Percentiles rank a stretch among this genome's conserved stretches.
These are phyloP conservation scores for Deladenus siricidicola DNA, from an alignment of 2,888 invertebrate genomes.

Conservation along the genomic window DNA sequence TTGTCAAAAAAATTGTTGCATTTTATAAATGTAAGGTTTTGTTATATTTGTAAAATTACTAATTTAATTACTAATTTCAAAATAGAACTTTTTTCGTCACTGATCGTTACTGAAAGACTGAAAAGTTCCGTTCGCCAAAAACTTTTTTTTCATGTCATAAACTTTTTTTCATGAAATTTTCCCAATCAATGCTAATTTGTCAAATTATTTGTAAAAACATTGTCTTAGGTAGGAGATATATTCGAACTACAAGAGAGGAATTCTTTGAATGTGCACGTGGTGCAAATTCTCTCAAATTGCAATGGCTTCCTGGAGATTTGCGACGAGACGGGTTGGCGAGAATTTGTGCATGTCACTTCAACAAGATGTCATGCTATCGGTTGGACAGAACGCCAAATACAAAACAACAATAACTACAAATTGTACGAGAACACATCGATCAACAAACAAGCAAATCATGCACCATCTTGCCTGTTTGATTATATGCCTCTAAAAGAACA, in stretches of 20 bases:
- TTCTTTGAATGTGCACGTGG: conserved; percentile 15
- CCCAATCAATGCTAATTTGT: not conserved
- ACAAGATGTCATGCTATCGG: conserved; percentile 21
- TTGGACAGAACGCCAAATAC: conserved; percentile 11
- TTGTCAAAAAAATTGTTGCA: no score
- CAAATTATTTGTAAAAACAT: not conserved
- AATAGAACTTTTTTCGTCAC: no score
- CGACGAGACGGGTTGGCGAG: not conserved
- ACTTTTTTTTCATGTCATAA: no score
- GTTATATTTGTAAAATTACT: no score
- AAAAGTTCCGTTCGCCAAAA: no score
- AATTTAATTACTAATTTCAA: no score
- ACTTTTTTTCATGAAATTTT: no score
- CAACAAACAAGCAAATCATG: not conserved
- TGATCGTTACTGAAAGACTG: no score
- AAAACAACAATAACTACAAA: not conserved
- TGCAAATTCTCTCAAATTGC: conserved; percentile 10
- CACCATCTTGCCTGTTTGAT: conserved; percentile 6
- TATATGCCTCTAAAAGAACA: conserved; percentile 7
- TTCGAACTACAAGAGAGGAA: conserved; percentile 20
- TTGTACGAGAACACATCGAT: not conserved
- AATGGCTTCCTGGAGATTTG: conserved; percentile 16
- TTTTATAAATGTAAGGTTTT: no score
- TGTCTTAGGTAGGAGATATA: conserved; percentile 18
- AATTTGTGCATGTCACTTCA: conserved; percentile 15